phyloP scores from a whole-genome alignment of 2,797 vertebrate genomes.

The Borostomias antarcticus region DNA sequence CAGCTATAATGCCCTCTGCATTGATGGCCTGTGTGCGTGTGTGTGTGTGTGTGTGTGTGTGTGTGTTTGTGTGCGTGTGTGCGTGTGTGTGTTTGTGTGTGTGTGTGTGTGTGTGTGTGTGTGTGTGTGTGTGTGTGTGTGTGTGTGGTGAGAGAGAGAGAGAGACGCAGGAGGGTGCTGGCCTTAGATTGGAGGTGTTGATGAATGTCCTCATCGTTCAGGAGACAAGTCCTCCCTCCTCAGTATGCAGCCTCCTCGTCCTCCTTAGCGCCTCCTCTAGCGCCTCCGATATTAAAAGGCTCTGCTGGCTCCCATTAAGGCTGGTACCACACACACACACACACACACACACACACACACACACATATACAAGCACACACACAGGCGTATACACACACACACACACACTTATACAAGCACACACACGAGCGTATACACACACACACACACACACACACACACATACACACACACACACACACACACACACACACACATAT shows the following conservation, averaged over 20 bases:
- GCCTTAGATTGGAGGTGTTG: conserved; percentile 77
- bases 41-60: too few relatives aligned
- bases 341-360: not conserved
- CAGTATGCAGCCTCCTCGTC: conserved; percentile 80
- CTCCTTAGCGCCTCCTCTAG: conserved; percentile 72
- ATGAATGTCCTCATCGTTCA: conserved; percentile 78
- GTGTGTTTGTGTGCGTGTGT: too few relatives aligned
- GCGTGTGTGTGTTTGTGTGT: too few relatives aligned
- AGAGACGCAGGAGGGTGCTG: conserved; percentile 54
- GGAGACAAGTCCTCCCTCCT: conserved; percentile 81
- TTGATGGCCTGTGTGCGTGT: conserved; percentile 43
- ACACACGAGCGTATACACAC: not conserved
- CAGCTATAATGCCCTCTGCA: conserved; percentile 72
- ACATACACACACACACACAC: not conserved
- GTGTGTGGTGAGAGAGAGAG: conserved; percentile 28
- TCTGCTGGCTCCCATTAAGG: conserved; percentile 78
- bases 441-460: not conserved
- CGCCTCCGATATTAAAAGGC: conserved; percentile 80
- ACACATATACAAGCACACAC: not conserved
- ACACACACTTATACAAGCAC: conserved; percentile 4
- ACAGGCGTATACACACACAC: not conserved
- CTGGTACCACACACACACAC: conserved; percentile 33
- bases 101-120: conserved; percentile 15
- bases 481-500: not conserved
- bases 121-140: conserved; percentile 20